phyloP scores from a whole-genome alignment of 2,797 vertebrate species.

The Graptemys geographica region DNA sequence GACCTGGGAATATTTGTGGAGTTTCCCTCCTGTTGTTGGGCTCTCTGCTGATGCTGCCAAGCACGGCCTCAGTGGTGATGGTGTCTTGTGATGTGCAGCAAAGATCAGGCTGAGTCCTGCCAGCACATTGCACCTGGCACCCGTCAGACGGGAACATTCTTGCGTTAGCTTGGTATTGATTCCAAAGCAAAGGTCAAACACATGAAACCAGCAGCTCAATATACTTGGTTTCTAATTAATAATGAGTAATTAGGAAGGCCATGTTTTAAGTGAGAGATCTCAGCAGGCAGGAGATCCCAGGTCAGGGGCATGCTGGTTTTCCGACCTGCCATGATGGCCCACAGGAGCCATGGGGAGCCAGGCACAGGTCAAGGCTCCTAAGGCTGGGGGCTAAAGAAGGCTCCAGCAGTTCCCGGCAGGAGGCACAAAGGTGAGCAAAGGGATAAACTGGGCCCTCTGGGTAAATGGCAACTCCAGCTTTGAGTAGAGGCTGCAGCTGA shows the following conservation, averaged over 20 bases:
- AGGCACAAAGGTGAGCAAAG: background rate
- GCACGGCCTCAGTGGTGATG: background rate
- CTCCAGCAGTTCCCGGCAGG: background rate
- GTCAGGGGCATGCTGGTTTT: background rate
- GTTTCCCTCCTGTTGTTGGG: background rate
- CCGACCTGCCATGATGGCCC: background rate
- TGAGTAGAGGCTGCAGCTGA: background rate
- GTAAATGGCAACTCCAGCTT: background rate
- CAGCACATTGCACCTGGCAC: background rate
- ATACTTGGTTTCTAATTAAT: background rate
- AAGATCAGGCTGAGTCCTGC: background rate
- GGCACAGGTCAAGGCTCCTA: no score
- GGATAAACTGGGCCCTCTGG: background rate
- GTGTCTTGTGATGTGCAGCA: background rate
- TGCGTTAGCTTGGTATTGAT: background rate
- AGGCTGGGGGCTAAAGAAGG: background rate
- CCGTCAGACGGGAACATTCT: background rate
- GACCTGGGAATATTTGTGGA: background rate
- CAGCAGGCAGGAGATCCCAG: background rate
- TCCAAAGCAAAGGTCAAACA: background rate
- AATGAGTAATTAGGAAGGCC: background rate
- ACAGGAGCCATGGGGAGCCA: background rate
- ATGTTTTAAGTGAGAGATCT: background rate
- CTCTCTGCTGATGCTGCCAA: background rate
- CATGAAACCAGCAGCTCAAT: background rate